Conservation (phyloP, 2,797 vertebrate species). For the Coracias cyanogaster region DNA sequence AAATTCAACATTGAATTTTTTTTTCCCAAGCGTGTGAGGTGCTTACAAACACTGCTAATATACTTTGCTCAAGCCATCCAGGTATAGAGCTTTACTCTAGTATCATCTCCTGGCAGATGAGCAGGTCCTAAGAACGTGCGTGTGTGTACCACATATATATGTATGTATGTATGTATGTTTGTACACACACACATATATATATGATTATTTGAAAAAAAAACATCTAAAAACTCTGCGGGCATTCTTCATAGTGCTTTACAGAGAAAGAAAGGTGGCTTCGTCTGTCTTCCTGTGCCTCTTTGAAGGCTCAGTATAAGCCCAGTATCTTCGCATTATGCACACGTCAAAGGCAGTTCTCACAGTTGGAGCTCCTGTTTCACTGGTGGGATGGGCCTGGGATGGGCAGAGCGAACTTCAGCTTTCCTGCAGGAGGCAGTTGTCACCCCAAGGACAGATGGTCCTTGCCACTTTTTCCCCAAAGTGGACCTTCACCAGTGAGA, state of each 20-base stretch:
- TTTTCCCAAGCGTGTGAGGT: background rate
- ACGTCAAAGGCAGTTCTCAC: background rate
- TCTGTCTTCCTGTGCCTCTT: background rate
- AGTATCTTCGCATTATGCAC: background rate
- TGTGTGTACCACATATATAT: accelerated
- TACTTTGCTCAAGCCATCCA: background rate
- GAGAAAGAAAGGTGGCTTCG: background rate
- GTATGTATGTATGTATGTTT: background rate
- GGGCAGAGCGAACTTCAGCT: background rate
- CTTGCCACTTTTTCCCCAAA: background rate
- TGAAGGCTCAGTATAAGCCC: background rate
- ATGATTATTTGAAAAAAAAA: background rate
- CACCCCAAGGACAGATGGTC: background rate
- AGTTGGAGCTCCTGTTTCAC: background rate
- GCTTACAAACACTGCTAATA: background rate
- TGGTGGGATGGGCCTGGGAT: accelerated
- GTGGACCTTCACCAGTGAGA: background rate
- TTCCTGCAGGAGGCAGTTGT: background rate
- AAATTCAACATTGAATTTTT: background rate
- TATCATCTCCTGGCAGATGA: background rate
- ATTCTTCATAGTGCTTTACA: background rate
- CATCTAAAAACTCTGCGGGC: background rate
- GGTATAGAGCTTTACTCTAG: background rate
- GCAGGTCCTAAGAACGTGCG: background rate
- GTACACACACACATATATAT: background rate